These are phyloP conservation scores for Pachyrhynchus sulphureomaculatus DNA, from an alignment of 1,140 invertebrate genomes.

Conservation along the genomic window DNA sequence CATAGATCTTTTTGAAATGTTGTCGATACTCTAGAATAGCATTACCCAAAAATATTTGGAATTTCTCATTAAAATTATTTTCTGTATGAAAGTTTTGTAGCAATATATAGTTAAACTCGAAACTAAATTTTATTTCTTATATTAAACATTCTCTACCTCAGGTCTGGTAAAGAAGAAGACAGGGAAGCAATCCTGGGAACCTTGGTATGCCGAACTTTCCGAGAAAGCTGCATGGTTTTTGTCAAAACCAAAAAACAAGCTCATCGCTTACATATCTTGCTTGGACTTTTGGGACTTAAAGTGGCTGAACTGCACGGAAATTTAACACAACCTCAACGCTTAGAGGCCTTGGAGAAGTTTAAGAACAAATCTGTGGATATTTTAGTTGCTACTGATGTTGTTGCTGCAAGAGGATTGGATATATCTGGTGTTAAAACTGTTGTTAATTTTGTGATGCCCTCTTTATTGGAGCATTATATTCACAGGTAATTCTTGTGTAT, in stretches of 20 bases:
- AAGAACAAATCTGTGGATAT: conserved; percentile 88
- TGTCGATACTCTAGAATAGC: too few species aligned
- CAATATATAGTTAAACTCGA: neutral
- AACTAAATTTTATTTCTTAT: neutral
- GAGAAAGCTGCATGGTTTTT: conserved; percentile 91
- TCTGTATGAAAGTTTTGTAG: neutral
- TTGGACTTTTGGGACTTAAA: conserved; percentile 71
- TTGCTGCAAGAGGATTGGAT: conserved; percentile 94
- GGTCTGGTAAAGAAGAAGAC: conserved; percentile 79
- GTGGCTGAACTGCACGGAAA: conserved; percentile 94
- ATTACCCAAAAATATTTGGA: too few species aligned
- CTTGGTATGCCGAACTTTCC: conserved; percentile 90
- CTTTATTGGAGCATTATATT: conserved; percentile 93
- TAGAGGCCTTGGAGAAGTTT: conserved; percentile 87
- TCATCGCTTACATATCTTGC: conserved; percentile 85
- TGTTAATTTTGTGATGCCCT: conserved; percentile 95
- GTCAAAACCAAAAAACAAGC: conserved; percentile 94
- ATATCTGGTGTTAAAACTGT: conserved; percentile 96
- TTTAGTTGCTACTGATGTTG: conserved; percentile 92
- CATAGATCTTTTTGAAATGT: too few species aligned
- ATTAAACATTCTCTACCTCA: conserved; percentile 26
- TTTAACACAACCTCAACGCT: conserved; percentile 86
- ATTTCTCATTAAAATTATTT: too few species aligned
- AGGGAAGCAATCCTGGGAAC: conserved; percentile 89
- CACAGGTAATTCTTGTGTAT: conserved; percentile 66